Evolutionary conservation across 2,888 invertebrate species (phyloP).

Genomic region (Chydorus sphaericus): DNA sequence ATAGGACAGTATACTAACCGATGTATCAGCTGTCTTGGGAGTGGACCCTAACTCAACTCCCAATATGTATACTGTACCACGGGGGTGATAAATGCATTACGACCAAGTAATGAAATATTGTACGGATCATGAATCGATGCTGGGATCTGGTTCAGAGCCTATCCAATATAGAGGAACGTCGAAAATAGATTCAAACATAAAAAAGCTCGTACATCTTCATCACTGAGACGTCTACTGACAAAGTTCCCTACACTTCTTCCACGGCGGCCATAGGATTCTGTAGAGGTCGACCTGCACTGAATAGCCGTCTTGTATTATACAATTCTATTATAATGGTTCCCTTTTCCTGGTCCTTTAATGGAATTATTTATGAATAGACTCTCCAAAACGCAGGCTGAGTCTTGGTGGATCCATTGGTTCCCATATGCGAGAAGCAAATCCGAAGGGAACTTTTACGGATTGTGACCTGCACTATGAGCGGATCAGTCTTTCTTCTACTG

Average conservation of each 20-base stretch:
- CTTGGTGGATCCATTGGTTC: constrained; percentile 53
- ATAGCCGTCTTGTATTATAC: constrained; percentile 69
- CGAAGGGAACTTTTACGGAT: constrained; percentile 65
- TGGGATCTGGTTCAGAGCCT: constrained; percentile 61
- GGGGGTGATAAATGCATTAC: constrained; percentile 66
- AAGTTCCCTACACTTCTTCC: constrained; percentile 78
- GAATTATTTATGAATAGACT: too few relatives aligned
- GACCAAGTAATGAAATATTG: constrained; percentile 57
- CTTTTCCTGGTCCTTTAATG: background rate
- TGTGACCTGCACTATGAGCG: constrained; percentile 58
- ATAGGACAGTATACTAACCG: constrained; percentile 52
- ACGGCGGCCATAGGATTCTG: constrained; percentile 85
- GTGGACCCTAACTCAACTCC: constrained; percentile 43
- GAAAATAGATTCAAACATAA: constrained; percentile 44
- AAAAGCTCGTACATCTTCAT: constrained; percentile 66
- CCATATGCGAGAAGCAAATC: constrained; percentile 55
- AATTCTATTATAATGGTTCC: background rate
- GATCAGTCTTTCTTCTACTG: constrained; percentile 64
- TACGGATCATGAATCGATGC: constrained; percentile 52
- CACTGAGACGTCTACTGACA: constrained; percentile 71
- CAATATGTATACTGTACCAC: constrained; percentile 57
- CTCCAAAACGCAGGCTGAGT: constrained; percentile 57
- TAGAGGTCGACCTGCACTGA: constrained; percentile 77
- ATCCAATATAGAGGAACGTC: constrained; percentile 45
- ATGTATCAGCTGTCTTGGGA: constrained; percentile 47